Base-by-base conservation (phyloP, 2,113 vertebrate genomes). In the Plecotus auritus region DNA sequence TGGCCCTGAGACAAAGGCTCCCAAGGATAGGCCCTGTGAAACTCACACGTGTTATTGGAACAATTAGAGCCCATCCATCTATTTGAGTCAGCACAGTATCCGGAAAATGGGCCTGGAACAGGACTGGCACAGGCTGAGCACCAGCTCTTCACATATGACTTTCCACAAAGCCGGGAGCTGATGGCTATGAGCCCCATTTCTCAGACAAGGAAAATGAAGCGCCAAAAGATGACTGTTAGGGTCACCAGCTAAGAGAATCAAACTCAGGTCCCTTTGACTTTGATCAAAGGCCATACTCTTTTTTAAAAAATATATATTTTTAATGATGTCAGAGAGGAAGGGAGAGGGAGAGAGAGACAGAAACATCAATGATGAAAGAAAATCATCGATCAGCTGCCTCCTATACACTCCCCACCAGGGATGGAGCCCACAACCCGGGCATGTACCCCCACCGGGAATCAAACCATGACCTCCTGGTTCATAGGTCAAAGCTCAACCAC, bases 31-130 rank as follows among this genome's bases (percentile, higher is more conserved):
- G 72, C 81, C 82, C 80, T 86, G 77, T 56, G 91, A 97, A 97
- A 92, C 94, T 2, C 28, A 96, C 95, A 97, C 56, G 20, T 95
- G 91, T 97, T 95, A 95, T 96, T 94, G 96, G 97, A 96, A 98
- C 97, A 98, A 97, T 98, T 97, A 97, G 88, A 97, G 96, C 95
- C 94, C 67, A 97, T 98, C 97, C 64, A 96, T 98, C 98, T 97
- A 94, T 91, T 86, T 72, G 83, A 95, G 78, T 93, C 23, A 92
- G 92, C 88, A 72, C 69, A 67, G 49, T 85, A 95, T 96, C 85
- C 0, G 1, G 95, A 92, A 95, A 96, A 73, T 23, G 78, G 82
- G 94, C 51, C 74, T 37, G 59, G 45, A 74, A 11, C 40, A 40
- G 64, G 26, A 35, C 23, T 54, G 70, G 37, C 80, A 8, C 0